These are phyloP conservation scores for Arbacia lixula DNA, from an alignment of 53 echinoderm and acorn worm genomes.

Conservation along the genomic window DNA sequence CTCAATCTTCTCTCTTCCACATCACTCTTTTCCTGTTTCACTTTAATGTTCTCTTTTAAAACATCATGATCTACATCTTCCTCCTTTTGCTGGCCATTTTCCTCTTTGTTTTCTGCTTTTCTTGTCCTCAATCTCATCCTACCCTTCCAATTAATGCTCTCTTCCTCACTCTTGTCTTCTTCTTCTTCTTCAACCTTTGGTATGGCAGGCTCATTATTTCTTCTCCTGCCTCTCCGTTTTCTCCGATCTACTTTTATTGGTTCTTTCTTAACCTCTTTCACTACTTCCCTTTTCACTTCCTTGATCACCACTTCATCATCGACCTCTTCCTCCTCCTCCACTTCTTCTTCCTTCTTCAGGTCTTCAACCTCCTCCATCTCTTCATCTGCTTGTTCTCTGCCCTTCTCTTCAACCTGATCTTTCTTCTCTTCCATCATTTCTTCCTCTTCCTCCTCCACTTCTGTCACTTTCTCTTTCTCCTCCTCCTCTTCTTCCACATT, in stretches of 20 bases:
- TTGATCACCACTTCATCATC: background rate
- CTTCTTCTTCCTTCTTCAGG: constrained; percentile 41
- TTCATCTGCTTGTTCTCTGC: background rate
- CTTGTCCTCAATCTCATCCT: background rate
- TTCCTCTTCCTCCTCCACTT: constrained; percentile 20
- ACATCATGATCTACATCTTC: background rate
- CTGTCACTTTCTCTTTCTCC: constrained; percentile 3
- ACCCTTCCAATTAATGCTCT: constrained; percentile 6
- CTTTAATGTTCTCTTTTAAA: background rate
- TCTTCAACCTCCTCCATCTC: constrained; percentile 21
- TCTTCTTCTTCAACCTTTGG: background rate
- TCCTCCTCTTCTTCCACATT: constrained; percentile 3
- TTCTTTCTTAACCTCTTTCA: background rate
- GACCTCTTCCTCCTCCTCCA: constrained; percentile 5
- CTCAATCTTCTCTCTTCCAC: constrained; percentile 13
- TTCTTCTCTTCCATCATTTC: constrained; percentile 31
- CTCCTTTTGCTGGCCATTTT: background rate
- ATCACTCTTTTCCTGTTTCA: constrained; percentile 4
- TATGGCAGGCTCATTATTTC: background rate
- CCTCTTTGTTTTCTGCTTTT: background rate
- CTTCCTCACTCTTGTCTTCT: background rate
- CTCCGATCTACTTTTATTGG: background rate
- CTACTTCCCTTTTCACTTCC: background rate
- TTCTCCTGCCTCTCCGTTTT: background rate
- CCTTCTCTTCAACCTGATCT: background rate